A percentile compares a stretch with the other conserved stretches of the same genome.
These are phyloP conservation scores for Semotilus atromaculatus DNA, from an alignment of 2,797 vertebrate species.

Conservation along the genomic window DNA sequence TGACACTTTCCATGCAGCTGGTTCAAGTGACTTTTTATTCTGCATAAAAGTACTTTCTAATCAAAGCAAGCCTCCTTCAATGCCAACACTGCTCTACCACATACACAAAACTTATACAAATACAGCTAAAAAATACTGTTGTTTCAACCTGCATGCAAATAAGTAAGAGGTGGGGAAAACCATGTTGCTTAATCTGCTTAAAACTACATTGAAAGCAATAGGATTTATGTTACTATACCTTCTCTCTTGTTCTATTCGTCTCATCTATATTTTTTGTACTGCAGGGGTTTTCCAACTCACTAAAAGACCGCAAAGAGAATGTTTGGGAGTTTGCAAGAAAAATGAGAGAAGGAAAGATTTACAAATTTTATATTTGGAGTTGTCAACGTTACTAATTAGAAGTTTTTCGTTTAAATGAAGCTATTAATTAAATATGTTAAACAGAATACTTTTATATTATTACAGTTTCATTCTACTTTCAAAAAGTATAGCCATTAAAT, in stretches of 20 bases:
- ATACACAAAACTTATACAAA: not conserved
- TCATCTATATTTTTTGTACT: not conserved
- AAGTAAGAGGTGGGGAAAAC: not conserved
- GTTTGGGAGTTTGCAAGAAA: not conserved
- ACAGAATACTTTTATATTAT: not conserved
- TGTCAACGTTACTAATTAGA: not conserved
- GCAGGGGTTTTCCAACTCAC: not conserved
- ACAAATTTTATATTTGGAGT: not conserved
- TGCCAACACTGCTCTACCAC: not conserved
- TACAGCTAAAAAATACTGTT: not conserved
- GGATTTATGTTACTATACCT: not conserved
- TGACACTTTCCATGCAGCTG: slow-evolving; percentile 28
- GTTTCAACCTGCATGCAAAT: not conserved
- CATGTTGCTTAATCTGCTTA: not conserved
- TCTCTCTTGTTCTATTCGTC: not conserved
- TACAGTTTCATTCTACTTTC: not conserved
- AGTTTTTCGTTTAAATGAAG: not conserved
- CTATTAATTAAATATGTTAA: not conserved
- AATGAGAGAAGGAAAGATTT: not conserved
- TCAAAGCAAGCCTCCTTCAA: not conserved
- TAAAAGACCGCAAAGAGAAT: not conserved
- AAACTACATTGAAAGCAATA: not conserved
- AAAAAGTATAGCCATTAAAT: not conserved
- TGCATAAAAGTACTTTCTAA: not conserved
- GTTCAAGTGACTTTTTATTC: not conserved